Evolutionary conservation across 2,113 vertebrate genomes (phyloP).

Genomic region (Triplophysa siluroides): DNA sequence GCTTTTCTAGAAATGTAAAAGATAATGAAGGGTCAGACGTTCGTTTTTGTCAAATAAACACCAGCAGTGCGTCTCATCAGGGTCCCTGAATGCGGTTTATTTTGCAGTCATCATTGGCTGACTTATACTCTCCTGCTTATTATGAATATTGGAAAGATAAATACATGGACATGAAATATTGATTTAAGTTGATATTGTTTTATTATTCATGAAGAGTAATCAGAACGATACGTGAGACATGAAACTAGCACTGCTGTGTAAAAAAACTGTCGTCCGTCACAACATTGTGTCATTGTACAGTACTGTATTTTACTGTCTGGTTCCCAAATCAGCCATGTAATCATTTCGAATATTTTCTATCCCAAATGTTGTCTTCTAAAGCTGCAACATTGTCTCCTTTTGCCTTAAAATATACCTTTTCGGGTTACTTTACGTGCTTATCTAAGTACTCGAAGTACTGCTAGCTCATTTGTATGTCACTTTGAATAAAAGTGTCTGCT

Average conservation of each 20-base stretch:
- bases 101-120: background rate
- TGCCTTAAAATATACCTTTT: too few species aligned
- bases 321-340: too few species aligned
- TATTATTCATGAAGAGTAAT: background rate
- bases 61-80: background rate
- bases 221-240: background rate
- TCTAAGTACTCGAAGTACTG: too few species aligned
- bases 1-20: constrained; percentile 62
- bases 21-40: constrained; percentile 61
- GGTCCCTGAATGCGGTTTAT: background rate
- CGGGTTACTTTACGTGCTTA: too few species aligned
- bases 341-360: too few species aligned
- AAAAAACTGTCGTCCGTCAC: background rate
- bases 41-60: constrained; percentile 69
- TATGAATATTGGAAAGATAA: background rate
- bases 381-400: too few species aligned
- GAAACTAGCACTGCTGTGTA: background rate
- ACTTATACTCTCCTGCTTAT: background rate
- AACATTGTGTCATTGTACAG: too few species aligned
- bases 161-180: constrained; percentile 22
- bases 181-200: background rate
- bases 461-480: too few species aligned
- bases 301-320: too few species aligned
- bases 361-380: too few species aligned
- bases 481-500: too few species aligned